Conservation (phyloP, 1,140 invertebrate genomes). For the Hirudo medicinalis region DNA sequence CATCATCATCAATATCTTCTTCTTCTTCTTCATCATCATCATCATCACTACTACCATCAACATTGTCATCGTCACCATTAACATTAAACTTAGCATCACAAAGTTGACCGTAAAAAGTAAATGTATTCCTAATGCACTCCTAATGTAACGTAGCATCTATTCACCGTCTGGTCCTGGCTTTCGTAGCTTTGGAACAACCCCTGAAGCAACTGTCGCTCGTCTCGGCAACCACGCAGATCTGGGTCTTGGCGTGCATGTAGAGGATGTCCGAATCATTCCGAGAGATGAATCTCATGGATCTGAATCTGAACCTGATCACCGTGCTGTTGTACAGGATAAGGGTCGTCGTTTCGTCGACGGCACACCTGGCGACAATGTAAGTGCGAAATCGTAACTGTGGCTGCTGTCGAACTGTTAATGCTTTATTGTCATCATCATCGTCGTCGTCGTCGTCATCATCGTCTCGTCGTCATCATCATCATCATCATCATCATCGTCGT, state of each 20-base stretch:
- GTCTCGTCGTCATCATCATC: not conserved
- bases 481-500: not conserved
- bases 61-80: too few relatives aligned
- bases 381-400: not conserved
- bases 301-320: slow-evolving; percentile 29
- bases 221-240: slow-evolving; percentile 28
- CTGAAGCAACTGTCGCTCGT: slow-evolving; percentile 29
- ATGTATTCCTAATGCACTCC: not conserved
- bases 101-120: too few relatives aligned
- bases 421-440: not conserved
- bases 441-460: not conserved
- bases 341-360: slow-evolving; percentile 26
- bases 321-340: slow-evolving; percentile 29
- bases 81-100: too few relatives aligned
- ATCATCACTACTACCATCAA: too few relatives aligned
- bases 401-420: too few relatives aligned
- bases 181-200: not conserved
- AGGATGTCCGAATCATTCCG: slow-evolving; percentile 22
- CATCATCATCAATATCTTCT: too few relatives aligned
- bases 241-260: slow-evolving; percentile 29
- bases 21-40: too few relatives aligned
- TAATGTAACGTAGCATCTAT: not conserved
- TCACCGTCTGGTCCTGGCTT: not conserved
- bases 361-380: slow-evolving; percentile 25
- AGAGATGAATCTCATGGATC: slow-evolving; percentile 31